phyloP scores from a whole-genome alignment of 2,888 invertebrate species.

The Spisula solida region DNA sequence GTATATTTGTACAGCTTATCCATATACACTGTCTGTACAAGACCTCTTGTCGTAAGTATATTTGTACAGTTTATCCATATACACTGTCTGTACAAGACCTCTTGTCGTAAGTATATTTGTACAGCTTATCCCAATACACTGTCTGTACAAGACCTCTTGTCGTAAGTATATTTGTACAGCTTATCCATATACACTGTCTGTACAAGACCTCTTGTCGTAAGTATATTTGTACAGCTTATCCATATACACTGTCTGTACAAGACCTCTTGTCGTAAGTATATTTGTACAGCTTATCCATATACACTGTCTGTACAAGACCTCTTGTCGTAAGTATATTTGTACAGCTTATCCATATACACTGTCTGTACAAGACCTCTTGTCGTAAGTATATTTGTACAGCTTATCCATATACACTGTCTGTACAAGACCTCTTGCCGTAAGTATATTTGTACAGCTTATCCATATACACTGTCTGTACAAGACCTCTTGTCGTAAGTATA shows the following conservation, averaged over 20 bases:
- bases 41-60: slow-evolving; percentile 83
- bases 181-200: slow-evolving; percentile 82
- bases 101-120: slow-evolving; percentile 83
- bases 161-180: no score
- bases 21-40: slow-evolving; percentile 79
- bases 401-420: slow-evolving; percentile 82
- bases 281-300: slow-evolving; percentile 85
- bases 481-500: slow-evolving; percentile 83
- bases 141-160: slow-evolving; percentile 78
- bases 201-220: slow-evolving; percentile 81
- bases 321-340: slow-evolving; percentile 83
- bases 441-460: no score
- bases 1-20: no score
- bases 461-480: slow-evolving; percentile 79
- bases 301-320: slow-evolving; percentile 78
- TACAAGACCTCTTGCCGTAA: slow-evolving; percentile 81
- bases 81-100: slow-evolving; percentile 78
- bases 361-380: slow-evolving; percentile 78
- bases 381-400: no score
- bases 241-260: slow-evolving; percentile 79
- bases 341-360: slow-evolving; percentile 84
- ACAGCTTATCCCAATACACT: slow-evolving; percentile 84
- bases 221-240: no score
- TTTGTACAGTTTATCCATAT: slow-evolving; percentile 85
- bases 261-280: slow-evolving; percentile 83